phyloP scores from a whole-genome alignment of 2,888 invertebrate genomes.

The Agrotis clavis region DNA sequence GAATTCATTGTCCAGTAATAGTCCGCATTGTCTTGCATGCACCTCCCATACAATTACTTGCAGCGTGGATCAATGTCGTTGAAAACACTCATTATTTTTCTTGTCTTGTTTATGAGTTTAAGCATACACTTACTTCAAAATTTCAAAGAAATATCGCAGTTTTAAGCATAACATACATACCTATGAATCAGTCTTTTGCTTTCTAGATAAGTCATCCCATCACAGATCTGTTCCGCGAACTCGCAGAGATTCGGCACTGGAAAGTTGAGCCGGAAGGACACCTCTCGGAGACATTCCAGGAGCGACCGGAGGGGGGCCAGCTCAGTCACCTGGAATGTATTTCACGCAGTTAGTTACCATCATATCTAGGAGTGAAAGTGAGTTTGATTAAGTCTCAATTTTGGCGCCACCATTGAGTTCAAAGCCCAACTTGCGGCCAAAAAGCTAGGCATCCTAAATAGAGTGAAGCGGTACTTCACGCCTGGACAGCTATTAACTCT shows the following conservation, averaged over 20 bases:
- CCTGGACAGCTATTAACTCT: too few relatives aligned
- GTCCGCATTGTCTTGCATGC: too few relatives aligned
- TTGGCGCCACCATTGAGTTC: too few relatives aligned
- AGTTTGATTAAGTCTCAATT: too few relatives aligned
- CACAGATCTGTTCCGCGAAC: slow-evolving; percentile 98
- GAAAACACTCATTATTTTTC: not conserved
- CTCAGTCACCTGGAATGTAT: slow-evolving; percentile 94
- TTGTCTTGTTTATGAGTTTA: not conserved
- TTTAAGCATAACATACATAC: slow-evolving; percentile 77
- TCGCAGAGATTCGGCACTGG: slow-evolving; percentile 98
- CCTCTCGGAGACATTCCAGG: slow-evolving; percentile 98
- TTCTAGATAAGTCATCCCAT: slow-evolving; percentile 99
- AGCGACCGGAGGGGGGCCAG: slow-evolving; percentile 98
- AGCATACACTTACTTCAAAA: not conserved
- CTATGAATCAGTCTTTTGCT: slow-evolving; percentile 98
- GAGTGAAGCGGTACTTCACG: too few relatives aligned
- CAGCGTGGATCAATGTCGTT: too few relatives aligned
- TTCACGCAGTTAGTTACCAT: not conserved
- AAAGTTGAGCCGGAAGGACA: slow-evolving; percentile 97
- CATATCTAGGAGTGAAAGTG: too few relatives aligned
- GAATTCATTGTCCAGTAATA: too few relatives aligned
- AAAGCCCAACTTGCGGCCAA: too few relatives aligned
- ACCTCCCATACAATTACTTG: too few relatives aligned
- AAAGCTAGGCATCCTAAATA: too few relatives aligned
- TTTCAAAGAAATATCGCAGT: not conserved